Percentiles rank a stretch among this genome's conserved stretches.
These are phyloP conservation scores for Drosophila peninsularis DNA, from an alignment of 2,888 invertebrate genomes.

Conservation along the genomic window DNA sequence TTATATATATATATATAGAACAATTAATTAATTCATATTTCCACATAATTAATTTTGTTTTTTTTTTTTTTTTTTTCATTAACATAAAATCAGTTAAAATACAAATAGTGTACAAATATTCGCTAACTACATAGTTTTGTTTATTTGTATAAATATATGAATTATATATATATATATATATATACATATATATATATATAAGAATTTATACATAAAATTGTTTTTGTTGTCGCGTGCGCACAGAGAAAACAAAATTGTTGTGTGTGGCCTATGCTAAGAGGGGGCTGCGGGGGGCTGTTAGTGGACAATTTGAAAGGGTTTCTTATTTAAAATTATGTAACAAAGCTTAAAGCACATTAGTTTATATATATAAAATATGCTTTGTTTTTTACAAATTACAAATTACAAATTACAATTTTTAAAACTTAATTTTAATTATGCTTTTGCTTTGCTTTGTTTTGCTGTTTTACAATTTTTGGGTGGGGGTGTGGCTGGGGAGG, in stretches of 20 bases:
- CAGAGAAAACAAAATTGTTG: slow-evolving; percentile 32
- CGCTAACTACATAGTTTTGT: slow-evolving; percentile 61
- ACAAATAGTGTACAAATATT: slow-evolving; percentile 75
- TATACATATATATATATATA: slow-evolving; percentile 14
- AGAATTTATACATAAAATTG: slow-evolving; percentile 8
- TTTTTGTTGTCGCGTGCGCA: slow-evolving; percentile 27
- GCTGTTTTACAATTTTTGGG: background rate
- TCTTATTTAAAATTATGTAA: slow-evolving; percentile 56
- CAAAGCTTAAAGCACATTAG: slow-evolving; percentile 45
- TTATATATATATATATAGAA: slow-evolving; percentile 8
- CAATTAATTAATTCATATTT: slow-evolving; percentile 11
- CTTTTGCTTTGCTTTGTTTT: background rate
- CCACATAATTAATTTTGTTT: no score
- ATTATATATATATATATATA: slow-evolving; percentile 30
- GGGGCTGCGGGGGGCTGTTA: background rate
- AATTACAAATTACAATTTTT: slow-evolving; percentile 36
- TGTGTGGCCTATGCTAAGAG: slow-evolving; percentile 40
- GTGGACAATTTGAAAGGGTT: background rate
- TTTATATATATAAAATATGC: slow-evolving; percentile 1
- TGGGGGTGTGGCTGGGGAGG: background rate
- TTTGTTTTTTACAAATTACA: slow-evolving; percentile 27
- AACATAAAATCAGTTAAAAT: slow-evolving; percentile 57
- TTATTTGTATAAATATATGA: slow-evolving; percentile 22
- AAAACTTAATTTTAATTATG: slow-evolving; percentile 44
- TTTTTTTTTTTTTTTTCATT: background rate